Percentiles rank a stretch among this genome's conserved stretches.
Evolutionary conservation across 1,140 invertebrate genomes (phyloP).

Genomic region (Conopomorpha cramerella): DNA sequence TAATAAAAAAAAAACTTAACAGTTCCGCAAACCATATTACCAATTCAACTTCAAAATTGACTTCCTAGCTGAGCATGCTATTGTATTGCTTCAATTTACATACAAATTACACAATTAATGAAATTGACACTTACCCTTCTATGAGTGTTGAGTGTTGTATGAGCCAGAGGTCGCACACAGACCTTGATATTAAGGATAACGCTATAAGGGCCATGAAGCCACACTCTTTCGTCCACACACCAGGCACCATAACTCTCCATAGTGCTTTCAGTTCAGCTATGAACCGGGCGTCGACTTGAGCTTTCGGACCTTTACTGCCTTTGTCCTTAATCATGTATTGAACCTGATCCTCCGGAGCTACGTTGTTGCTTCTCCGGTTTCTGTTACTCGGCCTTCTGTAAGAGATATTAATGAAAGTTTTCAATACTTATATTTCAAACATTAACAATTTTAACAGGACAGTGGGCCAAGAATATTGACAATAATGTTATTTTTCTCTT

Average conservation of each 20-base stretch:
- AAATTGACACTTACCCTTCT: conserved; percentile 80
- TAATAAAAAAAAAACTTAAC: no score
- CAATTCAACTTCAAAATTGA: no score
- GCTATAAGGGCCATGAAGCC: conserved; percentile 85
- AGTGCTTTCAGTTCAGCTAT: conserved; percentile 77
- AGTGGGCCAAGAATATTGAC: not conserved
- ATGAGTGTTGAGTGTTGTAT: conserved; percentile 92
- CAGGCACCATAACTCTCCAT: conserved; percentile 84
- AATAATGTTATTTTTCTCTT: not conserved
- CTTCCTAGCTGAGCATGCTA: no score
- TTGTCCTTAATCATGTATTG: conserved; percentile 79
- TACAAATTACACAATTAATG: no score
- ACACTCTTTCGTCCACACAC: conserved; percentile 72
- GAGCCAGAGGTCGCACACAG: conserved; percentile 96
- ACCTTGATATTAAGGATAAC: conserved; percentile 79
- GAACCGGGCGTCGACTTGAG: conserved; percentile 86
- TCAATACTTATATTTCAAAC: conserved; percentile 23
- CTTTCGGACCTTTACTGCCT: conserved; percentile 68
- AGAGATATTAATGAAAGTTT: no score
- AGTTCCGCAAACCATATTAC: no score
- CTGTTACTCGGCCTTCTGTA: no score
- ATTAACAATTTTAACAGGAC: conserved; percentile 2
- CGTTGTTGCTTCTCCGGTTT: no score
- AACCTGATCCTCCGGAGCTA: conserved; percentile 67
- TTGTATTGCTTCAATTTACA: no score